Evolutionary conservation across 2,797 vertebrate species (phyloP), one percentile per base, ranked within the genome.

Genomic region (Philypnodon macrostomus): DNA sequence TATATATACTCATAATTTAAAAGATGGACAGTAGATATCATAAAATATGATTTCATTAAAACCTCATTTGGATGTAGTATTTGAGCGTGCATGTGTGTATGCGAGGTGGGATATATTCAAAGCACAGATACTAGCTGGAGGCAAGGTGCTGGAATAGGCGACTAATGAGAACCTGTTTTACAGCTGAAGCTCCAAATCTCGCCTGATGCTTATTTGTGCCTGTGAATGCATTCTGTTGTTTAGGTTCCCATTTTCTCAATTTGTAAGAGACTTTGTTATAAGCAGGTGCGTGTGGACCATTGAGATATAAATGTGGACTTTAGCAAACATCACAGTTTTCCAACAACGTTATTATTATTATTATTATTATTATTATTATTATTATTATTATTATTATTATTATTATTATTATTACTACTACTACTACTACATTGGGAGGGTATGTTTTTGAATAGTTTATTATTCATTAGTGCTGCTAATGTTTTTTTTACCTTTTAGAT

Each of bases 111-210:
- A 81, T 74, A 17, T 75, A 74, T 80, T 73, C 75, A 53, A 58
- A 67, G 63, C 73, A 66, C 55, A 46, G 35, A 11, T 60, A 50
- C 53, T 53, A 55, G 62, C 71, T 72, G 39, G 24, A 48, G 73
- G 78, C 62, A 42, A 75, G 54, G 55, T 46, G 52, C 67, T 57
- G 46, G 59, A 76, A 62, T 57, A 61, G 62, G 41, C 59, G 75
- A 83, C 83, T 85, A 86, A 88, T 85, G 80, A 86, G 74, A 68
- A 73, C 67, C 67, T 72, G 77, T 77, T 86, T 77, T 63, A 77
- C 73, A 67, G 19, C 69, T 3, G 40, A 73, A 56, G 70, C 58
- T 50, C 73, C 36, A 47, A 51, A 69, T 72, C 70, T 67, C 47
- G 26, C 56, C 42, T 38, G 57, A 58, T 47, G 66, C 69, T 73